A percentile compares a stretch with the other conserved stretches of the same genome.
Conservation (phyloP, 2,113 vertebrate genomes). For the Panurus biarmicus region DNA sequence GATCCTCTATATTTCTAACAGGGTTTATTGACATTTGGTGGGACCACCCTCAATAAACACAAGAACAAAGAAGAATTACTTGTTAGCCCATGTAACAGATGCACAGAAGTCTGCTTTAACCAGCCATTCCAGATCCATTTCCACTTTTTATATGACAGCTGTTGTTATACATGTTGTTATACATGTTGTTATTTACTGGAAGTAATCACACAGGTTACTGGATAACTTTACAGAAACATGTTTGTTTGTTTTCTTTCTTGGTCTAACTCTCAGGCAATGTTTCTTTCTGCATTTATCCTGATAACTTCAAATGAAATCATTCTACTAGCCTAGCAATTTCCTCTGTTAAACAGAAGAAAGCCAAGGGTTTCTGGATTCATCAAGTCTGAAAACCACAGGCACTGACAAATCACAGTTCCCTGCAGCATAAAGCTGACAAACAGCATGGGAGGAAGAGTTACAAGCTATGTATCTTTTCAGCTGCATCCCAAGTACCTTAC, state of each 20-base stretch:
- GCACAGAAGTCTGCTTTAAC: conserved; percentile 16
- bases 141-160: neutral
- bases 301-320: neutral
- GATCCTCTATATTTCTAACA: neutral
- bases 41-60: neutral
- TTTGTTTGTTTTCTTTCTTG: neutral
- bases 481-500: neutral
- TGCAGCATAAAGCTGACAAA: neutral
- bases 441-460: neutral
- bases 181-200: neutral
- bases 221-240: neutral
- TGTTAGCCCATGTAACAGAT: neutral
- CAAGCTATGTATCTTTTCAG: neutral
- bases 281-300: neutral
- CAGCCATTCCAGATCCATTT: neutral
- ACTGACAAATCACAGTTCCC: neutral
- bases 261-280: neutral
- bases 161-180: no score
- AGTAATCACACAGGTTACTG: neutral
- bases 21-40: neutral
- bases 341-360: neutral
- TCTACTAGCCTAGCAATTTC: neutral
- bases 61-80: neutral
- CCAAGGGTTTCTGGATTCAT: neutral
- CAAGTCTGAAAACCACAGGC: neutral